Percentiles rank a stretch among this genome's conserved stretches.
Conservation (phyloP, 2,888 invertebrate genomes). For the Camptogramma bilineatum region DNA sequence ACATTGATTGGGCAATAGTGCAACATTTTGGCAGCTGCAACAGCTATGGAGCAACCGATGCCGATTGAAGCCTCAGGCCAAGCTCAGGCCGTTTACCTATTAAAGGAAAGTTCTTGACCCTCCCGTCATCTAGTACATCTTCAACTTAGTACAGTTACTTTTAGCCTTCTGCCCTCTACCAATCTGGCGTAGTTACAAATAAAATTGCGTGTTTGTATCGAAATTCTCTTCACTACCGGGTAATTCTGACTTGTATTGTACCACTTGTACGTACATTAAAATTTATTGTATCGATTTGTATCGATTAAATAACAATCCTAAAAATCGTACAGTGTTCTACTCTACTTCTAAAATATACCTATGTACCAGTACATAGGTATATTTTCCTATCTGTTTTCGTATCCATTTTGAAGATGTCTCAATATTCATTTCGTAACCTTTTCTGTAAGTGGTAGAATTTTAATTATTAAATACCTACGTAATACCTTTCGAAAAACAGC, state of each 20-base stretch:
- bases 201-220: too few relatives aligned
- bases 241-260: too few relatives aligned
- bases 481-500: slow-evolving; percentile 39
- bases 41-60: slow-evolving; percentile 21
- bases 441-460: slow-evolving; percentile 24
- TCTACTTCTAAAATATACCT: background rate
- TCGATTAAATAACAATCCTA: background rate
- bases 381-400: slow-evolving; percentile 3
- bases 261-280: too few relatives aligned
- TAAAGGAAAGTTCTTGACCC: slow-evolving; percentile 24
- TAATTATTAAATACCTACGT: slow-evolving; percentile 33
- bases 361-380: too few relatives aligned
- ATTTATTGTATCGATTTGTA: too few relatives aligned
- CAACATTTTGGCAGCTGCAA: slow-evolving; percentile 15
- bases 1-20: slow-evolving; percentile 8
- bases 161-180: background rate
- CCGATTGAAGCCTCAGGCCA: slow-evolving; percentile 20
- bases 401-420: slow-evolving; percentile 14
- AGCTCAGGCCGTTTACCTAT: slow-evolving; percentile 17
- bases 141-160: background rate
- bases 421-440: slow-evolving; percentile 13
- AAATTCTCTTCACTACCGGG: too few relatives aligned
- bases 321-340: background rate
- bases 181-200: background rate
- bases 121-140: background rate